A percentile compares a stretch with the other conserved stretches of the same genome.
Conservation (phyloP, 2,113 vertebrate species). For the Misgurnus anguillicaudatus region DNA sequence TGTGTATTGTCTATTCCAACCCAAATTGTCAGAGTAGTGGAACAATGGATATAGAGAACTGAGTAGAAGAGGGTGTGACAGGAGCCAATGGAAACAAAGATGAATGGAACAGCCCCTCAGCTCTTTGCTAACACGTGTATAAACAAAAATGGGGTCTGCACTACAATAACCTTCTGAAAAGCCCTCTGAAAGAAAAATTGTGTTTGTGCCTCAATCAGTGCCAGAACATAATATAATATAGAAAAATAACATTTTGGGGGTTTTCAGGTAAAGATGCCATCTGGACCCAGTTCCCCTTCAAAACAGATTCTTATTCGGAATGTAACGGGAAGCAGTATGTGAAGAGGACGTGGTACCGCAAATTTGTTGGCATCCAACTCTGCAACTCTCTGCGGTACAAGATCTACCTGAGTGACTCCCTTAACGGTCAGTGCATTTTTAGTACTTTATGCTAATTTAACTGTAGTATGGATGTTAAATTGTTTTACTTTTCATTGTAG, state of each 20-base stretch:
- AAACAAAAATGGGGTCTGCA: conserved; percentile 28
- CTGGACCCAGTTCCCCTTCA: conserved; percentile 93
- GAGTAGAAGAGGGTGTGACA: conserved; percentile 10
- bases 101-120: conserved; percentile 26
- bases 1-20: conserved; percentile 14
- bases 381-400: conserved; percentile 97
- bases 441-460: not conserved
- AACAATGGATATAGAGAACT: conserved; percentile 10
- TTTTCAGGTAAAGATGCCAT: conserved; percentile 90
- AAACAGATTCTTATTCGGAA: conserved; percentile 87
- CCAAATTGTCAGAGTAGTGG: not conserved
- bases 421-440: conserved; percentile 79
- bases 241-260: conserved; percentile 25
- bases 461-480: not conserved
- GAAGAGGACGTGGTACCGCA: conserved; percentile 97
- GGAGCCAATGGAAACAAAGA: conserved; percentile 38
- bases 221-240: conserved; percentile 7
- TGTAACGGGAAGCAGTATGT: conserved; percentile 92
- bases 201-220: not conserved
- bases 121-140: conserved; percentile 29
- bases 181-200: conserved; percentile 5
- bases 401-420: conserved; percentile 94
- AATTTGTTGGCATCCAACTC: conserved; percentile 94
- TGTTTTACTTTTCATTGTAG: conserved; percentile 64
- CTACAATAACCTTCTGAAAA: conserved; percentile 18